Evolutionary conservation across 2,888 invertebrate genomes (phyloP).

Genomic region (Shargacucullia verbasci): DNA sequence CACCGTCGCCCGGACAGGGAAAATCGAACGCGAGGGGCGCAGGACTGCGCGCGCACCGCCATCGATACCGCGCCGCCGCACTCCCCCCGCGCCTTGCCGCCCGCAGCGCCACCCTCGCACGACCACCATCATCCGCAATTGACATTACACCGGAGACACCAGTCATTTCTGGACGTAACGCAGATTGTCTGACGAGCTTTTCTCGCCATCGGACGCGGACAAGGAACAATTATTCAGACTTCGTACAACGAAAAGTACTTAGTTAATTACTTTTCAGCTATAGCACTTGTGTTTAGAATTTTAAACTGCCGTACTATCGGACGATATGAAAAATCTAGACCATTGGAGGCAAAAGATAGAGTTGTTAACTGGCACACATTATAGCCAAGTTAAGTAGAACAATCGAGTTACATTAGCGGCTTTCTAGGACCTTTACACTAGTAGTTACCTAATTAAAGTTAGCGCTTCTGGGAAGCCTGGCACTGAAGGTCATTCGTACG

Average conservation of each 20-base stretch:
- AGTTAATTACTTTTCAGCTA: conserved; percentile 48
- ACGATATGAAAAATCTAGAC: conserved; percentile 1
- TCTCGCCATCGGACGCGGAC: conserved; percentile 44
- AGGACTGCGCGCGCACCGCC: conserved; percentile 82
- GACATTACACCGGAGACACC: conserved; percentile 76
- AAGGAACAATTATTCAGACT: conserved; percentile 41
- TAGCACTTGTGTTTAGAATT: conserved; percentile 10
- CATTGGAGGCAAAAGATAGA: conserved; percentile 22
- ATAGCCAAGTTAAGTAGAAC: conserved; percentile 38
- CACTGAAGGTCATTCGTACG: conserved; percentile 68
- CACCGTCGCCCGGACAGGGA: conserved; percentile 79
- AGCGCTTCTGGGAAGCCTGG: conserved; percentile 55
- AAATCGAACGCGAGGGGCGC: conserved; percentile 83
- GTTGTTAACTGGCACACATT: conserved; percentile 21
- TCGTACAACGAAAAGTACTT: conserved; percentile 49
- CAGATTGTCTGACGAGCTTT: conserved; percentile 46
- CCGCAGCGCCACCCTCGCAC: conserved; percentile 64
- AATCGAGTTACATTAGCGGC: conserved; percentile 34
- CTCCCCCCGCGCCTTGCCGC: conserved; percentile 63
- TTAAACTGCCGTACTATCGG: conserved; percentile 2
- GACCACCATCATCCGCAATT: conserved; percentile 68
- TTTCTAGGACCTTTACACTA: conserved; percentile 40
- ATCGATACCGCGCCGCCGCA: conserved; percentile 71
- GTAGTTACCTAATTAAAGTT: conserved; percentile 57
- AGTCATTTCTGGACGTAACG: conserved; percentile 62